A percentile compares a stretch with the other conserved stretches of the same genome.
These are phyloP conservation scores for Psilopogon haemacephalus DNA, from an alignment of 2,113 vertebrate species.

Conservation along the genomic window DNA sequence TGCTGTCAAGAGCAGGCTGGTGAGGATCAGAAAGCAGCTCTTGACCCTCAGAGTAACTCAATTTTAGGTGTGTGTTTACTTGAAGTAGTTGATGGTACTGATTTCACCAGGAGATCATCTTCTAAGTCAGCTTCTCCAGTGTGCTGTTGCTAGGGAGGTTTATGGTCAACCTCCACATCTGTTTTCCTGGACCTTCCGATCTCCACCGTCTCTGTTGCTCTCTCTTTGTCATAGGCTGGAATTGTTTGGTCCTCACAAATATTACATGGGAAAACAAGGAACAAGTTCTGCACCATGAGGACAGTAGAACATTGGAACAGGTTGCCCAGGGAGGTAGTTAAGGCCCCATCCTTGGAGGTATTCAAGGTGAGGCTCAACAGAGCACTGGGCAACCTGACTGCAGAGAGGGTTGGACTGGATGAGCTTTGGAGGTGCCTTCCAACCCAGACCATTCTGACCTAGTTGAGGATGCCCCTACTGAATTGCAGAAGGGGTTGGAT, in stretches of 20 bases:
- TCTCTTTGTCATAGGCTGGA: neutral
- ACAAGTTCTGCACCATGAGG: too few relatives aligned
- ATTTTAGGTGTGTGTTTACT: constrained; percentile 48
- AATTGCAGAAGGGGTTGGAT: too few relatives aligned
- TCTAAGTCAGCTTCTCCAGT: constrained; percentile 39
- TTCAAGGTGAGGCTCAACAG: too few relatives aligned
- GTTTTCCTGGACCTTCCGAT: constrained; percentile 13
- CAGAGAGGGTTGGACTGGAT: too few relatives aligned
- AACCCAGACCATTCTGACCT: too few relatives aligned
- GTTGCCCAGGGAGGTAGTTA: too few relatives aligned
- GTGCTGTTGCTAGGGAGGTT: neutral
- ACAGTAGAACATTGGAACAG: too few relatives aligned
- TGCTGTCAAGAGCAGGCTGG: constrained; percentile 41
- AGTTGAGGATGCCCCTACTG: too few relatives aligned
- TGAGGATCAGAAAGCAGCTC: constrained; percentile 30
- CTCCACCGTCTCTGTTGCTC: constrained; percentile 53
- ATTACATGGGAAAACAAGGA: constrained; percentile 31
- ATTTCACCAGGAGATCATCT: constrained; percentile 42
- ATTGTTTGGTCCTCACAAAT: constrained; percentile 12
- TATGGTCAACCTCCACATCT: neutral
- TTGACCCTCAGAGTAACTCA: neutral
- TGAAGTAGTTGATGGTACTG: constrained; percentile 67
- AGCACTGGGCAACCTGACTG: too few relatives aligned
- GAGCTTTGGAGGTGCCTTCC: too few relatives aligned
- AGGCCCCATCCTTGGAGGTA: too few relatives aligned